phyloP scores from a whole-genome alignment of 2,888 invertebrate genomes.

The Lasiommata megera region DNA sequence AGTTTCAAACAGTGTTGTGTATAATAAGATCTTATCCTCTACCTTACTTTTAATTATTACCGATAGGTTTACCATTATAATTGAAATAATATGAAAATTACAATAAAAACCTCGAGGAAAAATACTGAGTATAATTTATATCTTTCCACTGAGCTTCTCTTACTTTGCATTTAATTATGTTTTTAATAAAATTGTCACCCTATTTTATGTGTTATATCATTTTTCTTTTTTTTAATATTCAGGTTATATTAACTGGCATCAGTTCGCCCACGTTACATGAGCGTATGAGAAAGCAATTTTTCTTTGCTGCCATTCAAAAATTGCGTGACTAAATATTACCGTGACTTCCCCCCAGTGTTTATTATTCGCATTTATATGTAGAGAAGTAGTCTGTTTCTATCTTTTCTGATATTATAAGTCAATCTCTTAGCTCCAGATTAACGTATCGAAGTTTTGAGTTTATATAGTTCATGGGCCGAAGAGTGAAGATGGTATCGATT shows the following conservation, averaged over 20 bases:
- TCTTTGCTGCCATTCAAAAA: no score
- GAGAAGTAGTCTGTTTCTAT: no score
- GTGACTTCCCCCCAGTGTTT: no score
- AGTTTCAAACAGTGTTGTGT: no score
- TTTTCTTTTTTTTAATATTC: neutral
- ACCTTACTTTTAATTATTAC: neutral
- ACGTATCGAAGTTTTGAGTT: no score
- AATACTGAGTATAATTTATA: slow-evolving; percentile 8
- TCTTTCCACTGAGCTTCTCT: neutral
- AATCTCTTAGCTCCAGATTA: no score
- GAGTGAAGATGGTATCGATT: no score
- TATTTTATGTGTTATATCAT: slow-evolving; percentile 5
- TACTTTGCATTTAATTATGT: slow-evolving; percentile 12
- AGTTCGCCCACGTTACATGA: neutral
- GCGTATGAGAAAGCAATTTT: no score
- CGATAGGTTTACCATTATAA: neutral
- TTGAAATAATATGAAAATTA: slow-evolving; percentile 5
- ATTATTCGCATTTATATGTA: no score
- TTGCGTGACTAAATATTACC: no score
- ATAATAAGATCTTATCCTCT: neutral
- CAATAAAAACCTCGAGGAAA: neutral
- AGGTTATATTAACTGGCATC: neutral
- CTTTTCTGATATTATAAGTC: no score
- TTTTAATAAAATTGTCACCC: slow-evolving; percentile 9
- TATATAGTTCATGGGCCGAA: no score